phyloP scores from a whole-genome alignment of 2,888 invertebrate species.

The Dorcus hopei region DNA sequence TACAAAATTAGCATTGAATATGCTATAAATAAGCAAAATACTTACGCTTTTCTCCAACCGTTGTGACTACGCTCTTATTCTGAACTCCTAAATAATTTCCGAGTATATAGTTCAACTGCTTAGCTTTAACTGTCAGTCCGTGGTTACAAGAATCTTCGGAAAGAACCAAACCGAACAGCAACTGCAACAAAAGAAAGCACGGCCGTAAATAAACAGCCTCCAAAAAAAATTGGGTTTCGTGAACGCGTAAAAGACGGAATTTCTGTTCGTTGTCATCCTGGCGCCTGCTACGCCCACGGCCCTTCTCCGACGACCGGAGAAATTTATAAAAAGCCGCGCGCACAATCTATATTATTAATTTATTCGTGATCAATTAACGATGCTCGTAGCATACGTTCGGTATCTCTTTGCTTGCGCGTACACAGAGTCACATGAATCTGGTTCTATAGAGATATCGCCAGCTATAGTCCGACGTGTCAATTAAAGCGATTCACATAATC shows the following conservation, averaged over 20 bases:
- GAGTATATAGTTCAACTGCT: too few relatives aligned
- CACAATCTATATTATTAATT: constrained; percentile 13
- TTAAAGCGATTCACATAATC: constrained; percentile 25
- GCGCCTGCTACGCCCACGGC: constrained; percentile 17
- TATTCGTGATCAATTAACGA: constrained; percentile 18
- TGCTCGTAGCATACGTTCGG: constrained; percentile 1
- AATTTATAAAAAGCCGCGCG: background rate
- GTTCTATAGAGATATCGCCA: constrained; percentile 15
- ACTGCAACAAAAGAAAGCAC: background rate
- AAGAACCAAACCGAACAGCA: background rate
- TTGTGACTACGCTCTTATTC: too few relatives aligned
- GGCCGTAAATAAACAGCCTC: too few relatives aligned
- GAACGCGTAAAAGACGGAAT: too few relatives aligned
- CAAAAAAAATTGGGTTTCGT: too few relatives aligned
- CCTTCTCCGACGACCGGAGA: constrained; percentile 8
- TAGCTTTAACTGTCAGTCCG: too few relatives aligned
- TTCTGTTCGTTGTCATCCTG: constrained; percentile 2
- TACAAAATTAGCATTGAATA: too few relatives aligned
- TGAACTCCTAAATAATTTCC: too few relatives aligned
- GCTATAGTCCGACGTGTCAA: constrained; percentile 23
- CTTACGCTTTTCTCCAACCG: too few relatives aligned
- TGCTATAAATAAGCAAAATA: too few relatives aligned
- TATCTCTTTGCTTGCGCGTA: background rate
- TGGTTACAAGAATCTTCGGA: too few relatives aligned
- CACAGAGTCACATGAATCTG: background rate